phyloP scores from a whole-genome alignment of 2,888 invertebrate species.

The Mythimna albipuncta region DNA sequence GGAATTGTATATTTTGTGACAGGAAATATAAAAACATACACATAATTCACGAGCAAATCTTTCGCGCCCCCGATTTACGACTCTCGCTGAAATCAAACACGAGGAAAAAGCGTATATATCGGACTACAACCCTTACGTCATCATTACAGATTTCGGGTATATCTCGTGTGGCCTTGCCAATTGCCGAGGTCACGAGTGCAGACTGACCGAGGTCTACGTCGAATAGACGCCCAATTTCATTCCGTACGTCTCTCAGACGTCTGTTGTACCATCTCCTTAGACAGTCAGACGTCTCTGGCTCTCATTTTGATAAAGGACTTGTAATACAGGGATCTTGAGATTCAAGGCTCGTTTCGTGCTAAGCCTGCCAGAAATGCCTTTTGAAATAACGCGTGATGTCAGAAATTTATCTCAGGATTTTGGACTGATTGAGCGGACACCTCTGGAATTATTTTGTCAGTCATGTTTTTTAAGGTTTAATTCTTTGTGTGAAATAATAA shows the following conservation, averaged over 20 bases:
- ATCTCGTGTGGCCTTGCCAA: slow-evolving; percentile 41
- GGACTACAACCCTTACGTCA: slow-evolving; percentile 32
- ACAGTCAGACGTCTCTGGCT: slow-evolving; percentile 28
- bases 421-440: slow-evolving; percentile 43
- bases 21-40: not conserved
- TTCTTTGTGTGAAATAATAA: not conserved
- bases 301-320: slow-evolving; percentile 50
- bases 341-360: slow-evolving; percentile 55
- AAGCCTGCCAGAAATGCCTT: slow-evolving; percentile 49
- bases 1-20: not conserved
- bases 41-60: slow-evolving; percentile 22
- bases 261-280: slow-evolving; percentile 9
- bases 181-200: slow-evolving; percentile 35
- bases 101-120: slow-evolving; percentile 15
- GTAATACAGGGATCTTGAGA: slow-evolving; percentile 42
- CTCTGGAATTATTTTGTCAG: slow-evolving; percentile 35
- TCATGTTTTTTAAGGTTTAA: slow-evolving; percentile 2
- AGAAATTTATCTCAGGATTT: slow-evolving; percentile 51
- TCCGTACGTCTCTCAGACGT: slow-evolving; percentile 13
- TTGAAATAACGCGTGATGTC: slow-evolving; percentile 45
- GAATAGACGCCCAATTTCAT: slow-evolving; percentile 39
- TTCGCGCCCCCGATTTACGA: slow-evolving; percentile 18
- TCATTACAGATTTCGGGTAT: slow-evolving; percentile 16
- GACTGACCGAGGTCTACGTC: slow-evolving; percentile 21
- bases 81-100: slow-evolving; percentile 15